Conservation (phyloP, 1,140 invertebrate species). For the Atta colombica region DNA sequence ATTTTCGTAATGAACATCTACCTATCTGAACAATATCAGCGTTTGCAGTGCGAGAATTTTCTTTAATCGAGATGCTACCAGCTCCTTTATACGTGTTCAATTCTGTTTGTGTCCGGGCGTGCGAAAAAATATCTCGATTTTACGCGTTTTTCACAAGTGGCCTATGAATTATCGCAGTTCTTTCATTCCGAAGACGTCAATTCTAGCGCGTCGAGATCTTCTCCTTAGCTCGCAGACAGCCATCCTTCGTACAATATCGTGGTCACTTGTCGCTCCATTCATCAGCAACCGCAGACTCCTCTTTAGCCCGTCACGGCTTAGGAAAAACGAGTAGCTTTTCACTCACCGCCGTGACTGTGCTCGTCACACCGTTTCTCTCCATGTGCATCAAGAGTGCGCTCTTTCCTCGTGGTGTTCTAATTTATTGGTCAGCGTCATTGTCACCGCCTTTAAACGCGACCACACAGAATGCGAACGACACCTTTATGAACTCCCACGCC, state of each 20-base stretch:
- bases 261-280: slow-evolving; percentile 80
- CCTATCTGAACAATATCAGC: not conserved
- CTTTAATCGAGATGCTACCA: slow-evolving; percentile 6
- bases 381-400: slow-evolving; percentile 64
- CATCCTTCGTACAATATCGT: slow-evolving; percentile 72
- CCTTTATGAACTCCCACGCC: slow-evolving; percentile 79
- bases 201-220: slow-evolving; percentile 36
- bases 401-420: slow-evolving; percentile 68
- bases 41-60: not conserved
- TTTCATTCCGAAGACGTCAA: slow-evolving; percentile 35
- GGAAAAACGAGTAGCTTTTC: slow-evolving; percentile 67
- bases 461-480: slow-evolving; percentile 79
- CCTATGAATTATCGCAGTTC: slow-evolving; percentile 61
- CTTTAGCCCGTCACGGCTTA: slow-evolving; percentile 62
- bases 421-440: slow-evolving; percentile 81
- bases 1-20: not conserved
- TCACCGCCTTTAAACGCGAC: slow-evolving; percentile 71
- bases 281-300: slow-evolving; percentile 72
- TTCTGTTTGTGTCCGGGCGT: slow-evolving; percentile 20
- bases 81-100: not conserved
- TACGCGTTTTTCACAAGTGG: slow-evolving; percentile 26
- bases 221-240: slow-evolving; percentile 18
- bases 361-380: slow-evolving; percentile 77
- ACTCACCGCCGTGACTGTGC: slow-evolving; percentile 76
- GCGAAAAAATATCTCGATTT: slow-evolving; percentile 52